phyloP scores from a whole-genome alignment of 2,113 vertebrate species.

The Percopsis transmontana region DNA sequence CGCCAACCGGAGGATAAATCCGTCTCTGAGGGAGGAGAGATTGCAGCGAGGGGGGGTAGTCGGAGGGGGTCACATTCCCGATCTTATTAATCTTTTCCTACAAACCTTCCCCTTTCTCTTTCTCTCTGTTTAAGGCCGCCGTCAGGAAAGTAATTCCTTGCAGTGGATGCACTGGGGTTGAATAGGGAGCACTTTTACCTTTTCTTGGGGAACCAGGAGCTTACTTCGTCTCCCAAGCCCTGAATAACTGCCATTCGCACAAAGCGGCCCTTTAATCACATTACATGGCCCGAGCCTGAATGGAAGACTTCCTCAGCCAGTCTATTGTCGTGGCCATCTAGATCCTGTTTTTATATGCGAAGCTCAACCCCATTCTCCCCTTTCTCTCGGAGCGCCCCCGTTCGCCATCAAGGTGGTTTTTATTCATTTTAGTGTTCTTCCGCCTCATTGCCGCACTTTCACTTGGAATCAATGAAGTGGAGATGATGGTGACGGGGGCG shows the following conservation, averaged over 20 bases:
- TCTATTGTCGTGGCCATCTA: conserved; percentile 54
- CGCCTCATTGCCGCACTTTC: conserved; percentile 14
- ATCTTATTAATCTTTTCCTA: conserved; percentile 60
- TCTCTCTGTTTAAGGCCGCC: conserved; percentile 39
- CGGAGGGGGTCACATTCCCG: conserved; percentile 58
- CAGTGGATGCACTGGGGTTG: conserved; percentile 26
- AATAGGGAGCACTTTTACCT: conserved; percentile 56
- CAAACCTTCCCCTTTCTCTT: conserved; percentile 47
- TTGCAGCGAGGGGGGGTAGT: conserved; percentile 29
- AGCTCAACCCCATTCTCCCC: conserved; percentile 57
- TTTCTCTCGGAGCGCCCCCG: conserved; percentile 47
- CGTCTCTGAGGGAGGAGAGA: conserved; percentile 26
- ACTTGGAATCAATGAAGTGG: conserved; percentile 44
- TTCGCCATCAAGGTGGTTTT: conserved; percentile 55
- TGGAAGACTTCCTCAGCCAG: conserved; percentile 59
- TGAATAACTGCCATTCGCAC: conserved; percentile 69
- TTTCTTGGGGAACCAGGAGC: conserved; percentile 53
- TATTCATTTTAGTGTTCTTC: conserved; percentile 42
- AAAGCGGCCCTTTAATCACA: conserved; percentile 72
- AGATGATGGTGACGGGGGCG: conserved; percentile 33
- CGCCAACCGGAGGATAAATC: conserved; percentile 3
- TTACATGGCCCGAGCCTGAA: conserved; percentile 64
- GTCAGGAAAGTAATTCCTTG: conserved; percentile 57
- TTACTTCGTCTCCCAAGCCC: conserved; percentile 63
- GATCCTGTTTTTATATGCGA: conserved; percentile 66